Conservation (phyloP, 2,113 vertebrate species). For the Melanotaenia duboulayi region DNA sequence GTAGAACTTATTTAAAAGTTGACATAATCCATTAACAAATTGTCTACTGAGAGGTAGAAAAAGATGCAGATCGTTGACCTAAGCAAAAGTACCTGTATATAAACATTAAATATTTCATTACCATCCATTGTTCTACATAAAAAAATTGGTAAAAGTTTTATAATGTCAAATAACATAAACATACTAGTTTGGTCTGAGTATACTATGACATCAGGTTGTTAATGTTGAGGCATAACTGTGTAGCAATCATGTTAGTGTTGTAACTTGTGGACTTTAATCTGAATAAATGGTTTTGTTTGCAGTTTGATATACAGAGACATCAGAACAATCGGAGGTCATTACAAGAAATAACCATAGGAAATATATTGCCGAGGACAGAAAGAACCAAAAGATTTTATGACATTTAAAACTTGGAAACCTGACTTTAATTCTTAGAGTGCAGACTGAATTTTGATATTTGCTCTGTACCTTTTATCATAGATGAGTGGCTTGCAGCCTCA, state of each 20-base stretch:
- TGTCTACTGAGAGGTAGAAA: too few species aligned
- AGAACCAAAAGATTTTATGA: too few species aligned
- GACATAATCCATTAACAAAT: too few species aligned
- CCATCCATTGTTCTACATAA: background rate
- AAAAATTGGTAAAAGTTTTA: background rate
- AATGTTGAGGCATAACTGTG: background rate
- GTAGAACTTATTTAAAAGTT: too few species aligned
- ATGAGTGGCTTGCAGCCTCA: background rate
- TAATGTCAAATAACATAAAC: background rate
- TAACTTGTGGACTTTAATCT: background rate
- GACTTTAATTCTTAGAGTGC: too few species aligned
- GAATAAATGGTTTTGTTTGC: background rate
- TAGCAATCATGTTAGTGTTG: background rate
- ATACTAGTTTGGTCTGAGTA: background rate
- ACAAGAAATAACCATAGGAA: too few species aligned
- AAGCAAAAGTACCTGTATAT: too few species aligned
- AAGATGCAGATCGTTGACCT: too few species aligned
- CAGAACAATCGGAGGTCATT: background rate
- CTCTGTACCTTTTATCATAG: rapidly evolving
- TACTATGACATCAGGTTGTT: background rate
- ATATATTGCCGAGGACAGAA: too few species aligned
- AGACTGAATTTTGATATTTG: background rate
- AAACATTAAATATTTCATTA: too few species aligned
- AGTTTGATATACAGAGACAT: background rate
- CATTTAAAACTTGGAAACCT: too few species aligned